A percentile compares a stretch with the other conserved stretches of the same genome.
Conservation (phyloP, 2,888 invertebrate species). For the Plebejus argus region DNA sequence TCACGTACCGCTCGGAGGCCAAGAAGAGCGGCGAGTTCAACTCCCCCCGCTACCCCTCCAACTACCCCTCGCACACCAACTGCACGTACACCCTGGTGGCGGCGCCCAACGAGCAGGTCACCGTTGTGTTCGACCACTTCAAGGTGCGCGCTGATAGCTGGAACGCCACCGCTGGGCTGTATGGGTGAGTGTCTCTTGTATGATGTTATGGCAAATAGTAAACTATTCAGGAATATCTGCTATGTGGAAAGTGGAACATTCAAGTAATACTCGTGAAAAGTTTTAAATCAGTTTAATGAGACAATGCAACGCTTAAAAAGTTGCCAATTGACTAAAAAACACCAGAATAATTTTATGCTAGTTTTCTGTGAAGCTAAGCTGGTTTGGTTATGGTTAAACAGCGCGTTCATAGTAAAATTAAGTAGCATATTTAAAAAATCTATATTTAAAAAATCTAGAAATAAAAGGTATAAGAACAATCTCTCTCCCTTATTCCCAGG, state of each 20-base stretch:
- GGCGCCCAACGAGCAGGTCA: conserved; percentile 93
- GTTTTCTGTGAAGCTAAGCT: no score
- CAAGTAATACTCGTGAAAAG: no score
- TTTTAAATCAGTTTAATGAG: no score
- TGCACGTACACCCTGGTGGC: conserved; percentile 96
- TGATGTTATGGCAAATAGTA: background rate
- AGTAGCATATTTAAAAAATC: no score
- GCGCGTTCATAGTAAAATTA: no score
- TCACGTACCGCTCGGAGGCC: conserved; percentile 93
- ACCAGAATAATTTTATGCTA: no score
- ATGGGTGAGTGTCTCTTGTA: conserved; percentile 56
- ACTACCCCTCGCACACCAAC: conserved; percentile 97
- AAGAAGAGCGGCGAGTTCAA: conserved; percentile 95
- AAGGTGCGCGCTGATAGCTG: conserved; percentile 91
- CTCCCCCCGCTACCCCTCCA: conserved; percentile 97
- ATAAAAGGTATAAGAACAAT: background rate
- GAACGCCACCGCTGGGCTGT: conserved; percentile 84
- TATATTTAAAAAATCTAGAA: no score
- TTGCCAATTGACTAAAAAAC: no score
- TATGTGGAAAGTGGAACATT: no score
- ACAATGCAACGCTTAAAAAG: no score
- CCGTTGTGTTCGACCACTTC: conserved; percentile 94
- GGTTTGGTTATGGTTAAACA: no score
- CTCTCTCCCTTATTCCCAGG: conserved; percentile 59
- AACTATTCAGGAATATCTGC: no score